These are phyloP conservation scores for Acrossocheilus wenchowensis DNA, from an alignment of 2,797 vertebrate species.

Conservation along the genomic window DNA sequence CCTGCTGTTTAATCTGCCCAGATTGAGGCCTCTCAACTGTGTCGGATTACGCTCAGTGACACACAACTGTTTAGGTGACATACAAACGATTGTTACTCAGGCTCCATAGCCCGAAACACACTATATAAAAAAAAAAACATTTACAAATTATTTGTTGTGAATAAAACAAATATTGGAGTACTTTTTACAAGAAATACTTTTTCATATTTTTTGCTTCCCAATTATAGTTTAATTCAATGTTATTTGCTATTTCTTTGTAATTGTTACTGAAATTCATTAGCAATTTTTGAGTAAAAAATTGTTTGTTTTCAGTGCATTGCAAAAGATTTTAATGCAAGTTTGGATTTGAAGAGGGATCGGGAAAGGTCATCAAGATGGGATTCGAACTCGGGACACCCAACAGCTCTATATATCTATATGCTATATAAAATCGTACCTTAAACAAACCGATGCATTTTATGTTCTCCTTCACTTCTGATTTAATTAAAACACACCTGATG, in stretches of 20 bases:
- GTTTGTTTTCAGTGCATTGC: neutral
- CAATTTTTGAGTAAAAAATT: neutral
- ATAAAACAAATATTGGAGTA: neutral
- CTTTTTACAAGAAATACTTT: neutral
- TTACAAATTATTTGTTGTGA: neutral
- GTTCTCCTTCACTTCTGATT: neutral
- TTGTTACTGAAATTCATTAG: neutral
- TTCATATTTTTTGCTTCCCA: neutral
- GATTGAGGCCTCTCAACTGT: constrained; percentile 71
- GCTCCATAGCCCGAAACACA: neutral
- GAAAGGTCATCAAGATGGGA: neutral
- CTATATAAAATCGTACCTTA: neutral
- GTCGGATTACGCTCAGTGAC: constrained; percentile 65
- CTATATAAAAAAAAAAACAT: neutral
- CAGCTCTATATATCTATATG: no score
- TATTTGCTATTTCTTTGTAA: neutral
- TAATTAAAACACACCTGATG: constrained; percentile 26
- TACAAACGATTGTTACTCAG: constrained; percentile 29
- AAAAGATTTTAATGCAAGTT: constrained; percentile 2
- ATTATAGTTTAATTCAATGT: neutral
- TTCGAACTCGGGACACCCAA: neutral
- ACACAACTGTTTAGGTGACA: constrained; percentile 40
- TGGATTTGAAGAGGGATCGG: neutral
- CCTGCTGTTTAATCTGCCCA: constrained; percentile 70
- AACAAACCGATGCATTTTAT: neutral